Conservation (phyloP, 1,140 invertebrate genomes). For the Micrasema longulum region DNA sequence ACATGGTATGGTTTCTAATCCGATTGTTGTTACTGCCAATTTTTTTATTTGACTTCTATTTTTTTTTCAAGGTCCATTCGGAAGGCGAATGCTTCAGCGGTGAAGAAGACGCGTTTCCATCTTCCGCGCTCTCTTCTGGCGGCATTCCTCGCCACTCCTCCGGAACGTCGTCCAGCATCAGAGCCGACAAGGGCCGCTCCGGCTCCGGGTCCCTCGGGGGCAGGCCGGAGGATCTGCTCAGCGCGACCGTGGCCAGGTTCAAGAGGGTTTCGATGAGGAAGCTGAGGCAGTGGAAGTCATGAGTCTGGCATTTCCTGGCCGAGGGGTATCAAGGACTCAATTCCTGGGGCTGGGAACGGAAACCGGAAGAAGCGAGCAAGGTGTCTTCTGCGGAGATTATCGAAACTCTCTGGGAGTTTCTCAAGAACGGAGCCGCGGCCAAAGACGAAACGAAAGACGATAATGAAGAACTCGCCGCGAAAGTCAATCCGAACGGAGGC, state of each 20-base stretch:
- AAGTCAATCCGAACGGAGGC: slow-evolving; percentile 24
- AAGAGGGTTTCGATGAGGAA: slow-evolving; percentile 82
- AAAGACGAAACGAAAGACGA: slow-evolving; percentile 34
- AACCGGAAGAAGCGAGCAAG: slow-evolving; percentile 33
- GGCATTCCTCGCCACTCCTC: slow-evolving; percentile 41
- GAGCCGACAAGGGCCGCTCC: slow-evolving; percentile 32
- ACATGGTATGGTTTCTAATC: no score
- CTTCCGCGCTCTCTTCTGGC: slow-evolving; percentile 17
- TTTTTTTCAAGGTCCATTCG: slow-evolving; percentile 75
- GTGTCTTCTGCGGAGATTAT: slow-evolving; percentile 60
- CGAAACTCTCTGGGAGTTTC: slow-evolving; percentile 66
- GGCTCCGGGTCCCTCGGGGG: slow-evolving; percentile 40
- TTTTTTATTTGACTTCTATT: not conserved
- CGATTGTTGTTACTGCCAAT: no score
- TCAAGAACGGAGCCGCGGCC: slow-evolving; percentile 40
- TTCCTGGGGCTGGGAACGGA: slow-evolving; percentile 44
- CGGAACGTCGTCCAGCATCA: slow-evolving; percentile 37
- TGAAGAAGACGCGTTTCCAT: slow-evolving; percentile 57
- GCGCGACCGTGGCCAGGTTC: slow-evolving; percentile 76
- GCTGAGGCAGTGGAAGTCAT: slow-evolving; percentile 82
- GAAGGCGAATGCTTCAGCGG: slow-evolving; percentile 78
- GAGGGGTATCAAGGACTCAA: slow-evolving; percentile 53
- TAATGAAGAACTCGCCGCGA: slow-evolving; percentile 8
- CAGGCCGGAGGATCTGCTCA: slow-evolving; percentile 65
- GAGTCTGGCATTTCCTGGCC: slow-evolving; percentile 68